Evolutionary conservation across 1,140 invertebrate species (phyloP), one percentile per base, ranked within the genome.

Genomic region (Eupeodes corollae): DNA sequence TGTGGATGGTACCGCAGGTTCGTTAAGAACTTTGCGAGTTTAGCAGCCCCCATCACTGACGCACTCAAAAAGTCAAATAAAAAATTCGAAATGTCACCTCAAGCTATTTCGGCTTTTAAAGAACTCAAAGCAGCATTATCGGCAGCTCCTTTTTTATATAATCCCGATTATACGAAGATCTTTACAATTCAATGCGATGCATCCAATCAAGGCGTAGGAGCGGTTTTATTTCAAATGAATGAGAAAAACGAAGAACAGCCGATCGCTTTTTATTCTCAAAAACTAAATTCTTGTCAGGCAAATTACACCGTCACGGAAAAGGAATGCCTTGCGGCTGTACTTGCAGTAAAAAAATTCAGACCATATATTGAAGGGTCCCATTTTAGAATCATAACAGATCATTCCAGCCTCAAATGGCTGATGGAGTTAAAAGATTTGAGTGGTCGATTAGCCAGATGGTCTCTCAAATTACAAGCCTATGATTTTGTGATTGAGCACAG

Each of bases 321-420:
- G 46, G 73, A 75, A 61, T 58, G 62, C 16, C 51, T 75, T 15
- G 69, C 68, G 8, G 54, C 73, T 11, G 42, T 75, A 0, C 56
- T 56, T 47, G 69, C 65, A 6, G 55, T 75, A 3, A 55, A 71
- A 44, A 39, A 34, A 8, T 73, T 71, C 47, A 37, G 57, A 21
- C 51, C 56, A 12, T 77, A 70, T 52, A 19, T 73, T 26, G 58
- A 68, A 18, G 63, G 59, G 5, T 60, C 16, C 6, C 52, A 63
- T 6, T 71, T 73, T 45, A 59, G 16, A 1, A 59, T 75, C 0
- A 50, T 69, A 16, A 59, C 56, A 6, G 57, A 59, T 35, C 58
- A 60, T 48, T n/a, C 42, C 2, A 50, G 48, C 11, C 34, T 60
- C 13, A 49, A 52, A 38, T 58, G 56, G 56, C 54, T 60, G 14